phyloP scores from a whole-genome alignment of 2,888 invertebrate genomes.

The Plagodis dolabraria region DNA sequence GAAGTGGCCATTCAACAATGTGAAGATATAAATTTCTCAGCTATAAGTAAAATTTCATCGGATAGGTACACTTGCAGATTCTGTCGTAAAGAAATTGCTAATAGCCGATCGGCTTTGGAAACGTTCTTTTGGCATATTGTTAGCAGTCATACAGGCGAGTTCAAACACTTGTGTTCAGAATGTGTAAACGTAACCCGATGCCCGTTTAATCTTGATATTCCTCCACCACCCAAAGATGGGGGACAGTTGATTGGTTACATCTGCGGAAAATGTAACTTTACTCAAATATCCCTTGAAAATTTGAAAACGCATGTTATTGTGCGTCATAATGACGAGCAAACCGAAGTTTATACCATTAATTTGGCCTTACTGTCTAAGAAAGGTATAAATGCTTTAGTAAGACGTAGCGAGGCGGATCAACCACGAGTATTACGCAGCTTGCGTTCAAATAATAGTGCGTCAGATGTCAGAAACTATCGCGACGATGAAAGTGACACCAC shows the following conservation, averaged over 20 bases:
- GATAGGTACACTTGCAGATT: conserved; percentile 72
- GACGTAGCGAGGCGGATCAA: conserved; percentile 33
- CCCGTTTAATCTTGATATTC: conserved; percentile 68
- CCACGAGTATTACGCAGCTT: conserved; percentile 55
- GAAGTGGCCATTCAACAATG: conserved; percentile 83
- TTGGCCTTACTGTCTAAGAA: conserved; percentile 63
- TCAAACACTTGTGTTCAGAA: conserved; percentile 86
- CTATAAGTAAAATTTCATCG: conserved; percentile 61
- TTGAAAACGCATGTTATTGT: conserved; percentile 86
- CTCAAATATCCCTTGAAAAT: conserved; percentile 86
- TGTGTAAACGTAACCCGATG: conserved; percentile 76
- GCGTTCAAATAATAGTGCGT: conserved; percentile 49
- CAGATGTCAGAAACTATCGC: conserved; percentile 47
- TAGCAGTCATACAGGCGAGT: conserved; percentile 91
- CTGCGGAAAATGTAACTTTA: conserved; percentile 89
- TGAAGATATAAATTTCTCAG: conserved; percentile 65
- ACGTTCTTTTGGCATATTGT: conserved; percentile 89
- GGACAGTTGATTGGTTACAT: conserved; percentile 85
- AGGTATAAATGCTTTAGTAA: conserved; percentile 47
- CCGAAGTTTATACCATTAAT: conserved; percentile 74
- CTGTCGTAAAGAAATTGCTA: conserved; percentile 68
- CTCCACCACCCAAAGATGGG: conserved; percentile 69
- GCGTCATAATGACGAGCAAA: conserved; percentile 80
- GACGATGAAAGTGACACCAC: conserved; percentile 50
- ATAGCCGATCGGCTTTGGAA: conserved; percentile 58